Evolutionary conservation across 2,113 vertebrate genomes (phyloP).

Genomic region (Astur gentilis): DNA sequence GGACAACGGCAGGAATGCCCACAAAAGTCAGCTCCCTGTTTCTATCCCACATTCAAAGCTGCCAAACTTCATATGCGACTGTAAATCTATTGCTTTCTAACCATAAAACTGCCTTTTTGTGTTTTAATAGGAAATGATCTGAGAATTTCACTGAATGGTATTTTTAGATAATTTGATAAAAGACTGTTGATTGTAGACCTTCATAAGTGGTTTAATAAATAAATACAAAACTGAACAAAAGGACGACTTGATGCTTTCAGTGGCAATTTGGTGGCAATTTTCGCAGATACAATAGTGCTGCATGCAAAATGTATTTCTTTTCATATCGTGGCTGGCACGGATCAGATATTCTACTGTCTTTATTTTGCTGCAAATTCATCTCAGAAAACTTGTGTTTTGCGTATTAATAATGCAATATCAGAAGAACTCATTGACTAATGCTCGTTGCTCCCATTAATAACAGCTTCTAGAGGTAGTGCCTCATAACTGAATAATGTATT

Average conservation of each 20-base stretch:
- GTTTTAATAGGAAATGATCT: conserved; percentile 18
- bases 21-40: background rate
- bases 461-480: background rate
- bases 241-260: background rate
- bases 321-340: background rate
- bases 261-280: background rate
- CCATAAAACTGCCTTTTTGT: background rate
- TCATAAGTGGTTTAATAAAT: conserved; percentile 15
- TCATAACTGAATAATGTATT: background rate
- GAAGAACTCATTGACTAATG: background rate
- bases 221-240: conserved; percentile 25
- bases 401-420: background rate
- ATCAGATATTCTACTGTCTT: background rate
- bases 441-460: background rate
- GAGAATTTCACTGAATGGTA: background rate
- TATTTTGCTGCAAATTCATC: background rate
- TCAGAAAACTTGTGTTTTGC: background rate
- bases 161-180: conserved; percentile 14
- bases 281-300: background rate
- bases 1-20: background rate
- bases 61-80: background rate
- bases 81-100: background rate
- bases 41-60: background rate
- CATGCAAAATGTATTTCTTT: conserved; percentile 16
- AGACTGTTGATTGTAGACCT: background rate